Evolutionary conservation across 2,888 invertebrate species (phyloP), one percentile per base, ranked within the genome.

Genomic region (Melanotus villosus): DNA sequence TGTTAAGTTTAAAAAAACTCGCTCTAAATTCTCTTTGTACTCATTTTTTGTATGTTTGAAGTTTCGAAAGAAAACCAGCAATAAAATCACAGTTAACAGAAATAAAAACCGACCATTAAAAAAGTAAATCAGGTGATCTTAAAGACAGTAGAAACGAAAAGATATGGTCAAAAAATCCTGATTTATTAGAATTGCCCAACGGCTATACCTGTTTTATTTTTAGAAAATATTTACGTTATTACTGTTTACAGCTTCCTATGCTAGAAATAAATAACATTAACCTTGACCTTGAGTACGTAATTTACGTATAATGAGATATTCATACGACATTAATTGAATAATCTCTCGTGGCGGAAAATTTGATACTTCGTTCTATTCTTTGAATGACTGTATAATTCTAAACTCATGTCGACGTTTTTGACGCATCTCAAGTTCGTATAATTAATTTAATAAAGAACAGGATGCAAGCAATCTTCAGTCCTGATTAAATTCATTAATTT

Each of bases 241-340:
- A 2, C 14, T 2, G 6, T 18, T 4, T 16, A 41, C 14, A 41
- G 0, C n/a, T 3, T 12, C 1, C 14, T n/a, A 10, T 23, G 47
- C 10, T 43, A 1, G 19, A 50, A 54, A 30, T 54, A 63, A 63
- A 54, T 63, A 54, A 52, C 19, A n/a, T 12, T 12, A 38, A 41
- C 64, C 54, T 64, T 64, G 64, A 56, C 64, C 64, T 64, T 64
- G 52, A 19, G 19, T 64, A 26, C 21, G 9, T 21, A 64, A 54
- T 52, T 62, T 62, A 16, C 43, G n/a, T 30, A 38, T 56, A 43
- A 64, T 56, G 34, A 50, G 50, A 38, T 23, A 26, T 50, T 47
- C 32, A 50, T 36, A 23, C 30, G 26, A 32, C 30, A 6, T 45
- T 12, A 43, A 59, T 32, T 60, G 47, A 34, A 60, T 34, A 43